Evolutionary conservation across 2,888 invertebrate species (phyloP).

Genomic region (Rotaria magnacalcarata): DNA sequence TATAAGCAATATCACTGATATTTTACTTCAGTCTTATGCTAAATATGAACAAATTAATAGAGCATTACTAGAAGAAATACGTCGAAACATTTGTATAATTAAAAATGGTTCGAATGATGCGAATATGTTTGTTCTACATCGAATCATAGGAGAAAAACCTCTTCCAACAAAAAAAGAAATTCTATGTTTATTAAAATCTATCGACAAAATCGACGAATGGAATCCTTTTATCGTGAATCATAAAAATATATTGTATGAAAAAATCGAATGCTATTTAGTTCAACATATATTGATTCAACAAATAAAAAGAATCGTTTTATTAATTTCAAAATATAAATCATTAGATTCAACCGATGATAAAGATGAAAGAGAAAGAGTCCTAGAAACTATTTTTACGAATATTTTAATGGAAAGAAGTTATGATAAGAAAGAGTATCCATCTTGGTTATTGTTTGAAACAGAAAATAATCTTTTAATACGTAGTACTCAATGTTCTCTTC

Average conservation of each 20-base stretch:
- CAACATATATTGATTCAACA: background rate
- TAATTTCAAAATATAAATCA: background rate
- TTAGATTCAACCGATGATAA: background rate
- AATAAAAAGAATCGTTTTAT: background rate
- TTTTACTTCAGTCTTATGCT: background rate
- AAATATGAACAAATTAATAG: too few relatives aligned
- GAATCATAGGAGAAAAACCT: background rate
- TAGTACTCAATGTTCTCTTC: background rate
- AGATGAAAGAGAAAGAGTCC: background rate
- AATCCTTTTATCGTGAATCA: background rate
- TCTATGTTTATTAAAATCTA: background rate
- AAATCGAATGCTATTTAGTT: background rate
- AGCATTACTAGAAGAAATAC: too few relatives aligned
- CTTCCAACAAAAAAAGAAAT: background rate
- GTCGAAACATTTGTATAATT: too few relatives aligned
- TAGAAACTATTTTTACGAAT: conserved; percentile 6
- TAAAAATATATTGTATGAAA: background rate
- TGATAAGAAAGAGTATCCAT: background rate
- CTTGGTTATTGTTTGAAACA: background rate
- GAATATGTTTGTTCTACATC: background rate
- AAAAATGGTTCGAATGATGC: background rate
- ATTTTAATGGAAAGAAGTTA: background rate
- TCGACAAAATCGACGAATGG: background rate
- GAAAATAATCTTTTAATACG: conserved; percentile 15
- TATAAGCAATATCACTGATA: background rate